Conservation (phyloP, 2,797 vertebrate species). For the Corythornis leucogaster region DNA sequence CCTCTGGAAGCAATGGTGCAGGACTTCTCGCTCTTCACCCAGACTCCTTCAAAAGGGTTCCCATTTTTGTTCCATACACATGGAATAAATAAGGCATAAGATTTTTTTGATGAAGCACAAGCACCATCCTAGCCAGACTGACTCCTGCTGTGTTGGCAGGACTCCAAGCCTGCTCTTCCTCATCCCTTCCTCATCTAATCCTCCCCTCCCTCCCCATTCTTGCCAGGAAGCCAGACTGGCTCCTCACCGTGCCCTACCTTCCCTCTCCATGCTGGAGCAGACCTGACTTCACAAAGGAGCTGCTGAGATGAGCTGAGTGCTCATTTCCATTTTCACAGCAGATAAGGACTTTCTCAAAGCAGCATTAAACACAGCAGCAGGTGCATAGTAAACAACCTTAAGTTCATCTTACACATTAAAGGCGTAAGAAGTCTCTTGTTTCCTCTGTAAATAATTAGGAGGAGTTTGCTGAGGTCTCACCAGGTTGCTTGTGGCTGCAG, state of each 20-base stretch:
- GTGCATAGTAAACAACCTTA: background rate
- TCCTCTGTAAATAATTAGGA: background rate
- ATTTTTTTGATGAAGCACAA: background rate
- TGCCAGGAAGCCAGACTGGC: background rate
- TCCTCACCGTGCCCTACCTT: background rate
- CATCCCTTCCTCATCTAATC: background rate
- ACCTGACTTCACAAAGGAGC: background rate
- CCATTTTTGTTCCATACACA: background rate
- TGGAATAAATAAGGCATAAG: background rate
- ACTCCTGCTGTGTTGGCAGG: background rate
- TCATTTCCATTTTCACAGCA: background rate
- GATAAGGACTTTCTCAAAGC: background rate
- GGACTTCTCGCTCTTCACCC: background rate
- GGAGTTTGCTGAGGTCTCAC: background rate
- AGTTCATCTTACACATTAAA: background rate
- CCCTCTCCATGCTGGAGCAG: background rate
- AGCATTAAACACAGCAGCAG: background rate
- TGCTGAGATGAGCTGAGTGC: background rate
- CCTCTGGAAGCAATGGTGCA: accelerated
- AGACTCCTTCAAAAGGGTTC: background rate
- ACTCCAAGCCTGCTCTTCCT: background rate
- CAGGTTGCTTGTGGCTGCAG: background rate
- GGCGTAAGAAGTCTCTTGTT: background rate
- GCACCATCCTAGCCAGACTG: background rate
- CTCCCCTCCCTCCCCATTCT: background rate